phyloP scores from a whole-genome alignment of 2,113 vertebrate genomes.

The Cichladusa arquata region DNA sequence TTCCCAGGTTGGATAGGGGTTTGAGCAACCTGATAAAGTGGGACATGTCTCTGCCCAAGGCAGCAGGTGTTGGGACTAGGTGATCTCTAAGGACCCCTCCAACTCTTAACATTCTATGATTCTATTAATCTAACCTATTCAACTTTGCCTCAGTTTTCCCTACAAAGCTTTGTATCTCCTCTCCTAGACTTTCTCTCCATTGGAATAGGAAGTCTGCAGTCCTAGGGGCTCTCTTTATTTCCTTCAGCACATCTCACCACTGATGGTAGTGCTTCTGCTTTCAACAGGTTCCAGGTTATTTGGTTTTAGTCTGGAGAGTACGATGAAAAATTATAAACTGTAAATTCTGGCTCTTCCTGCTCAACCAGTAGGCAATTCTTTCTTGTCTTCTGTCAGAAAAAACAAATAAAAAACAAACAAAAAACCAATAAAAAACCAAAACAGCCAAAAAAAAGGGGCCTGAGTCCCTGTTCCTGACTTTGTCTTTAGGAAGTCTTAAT shows the following conservation, averaged over 20 bases:
- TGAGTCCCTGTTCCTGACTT: neutral
- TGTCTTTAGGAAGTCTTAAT: neutral
- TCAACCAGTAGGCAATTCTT: neutral
- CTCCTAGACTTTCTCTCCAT: neutral
- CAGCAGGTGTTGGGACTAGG: neutral
- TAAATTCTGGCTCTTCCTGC: neutral
- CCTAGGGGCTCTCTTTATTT: neutral
- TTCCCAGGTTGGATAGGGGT: neutral
- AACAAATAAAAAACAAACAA: neutral
- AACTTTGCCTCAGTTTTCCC: neutral
- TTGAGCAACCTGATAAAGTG: neutral
- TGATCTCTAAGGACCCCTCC: neutral
- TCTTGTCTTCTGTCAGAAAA: neutral
- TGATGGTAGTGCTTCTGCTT: neutral
- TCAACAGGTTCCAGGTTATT: neutral
- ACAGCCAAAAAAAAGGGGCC: neutral
- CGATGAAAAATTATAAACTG: rapidly evolving
- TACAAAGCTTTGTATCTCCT: neutral
- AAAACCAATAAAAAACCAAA: no score
- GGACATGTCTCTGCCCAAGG: neutral
- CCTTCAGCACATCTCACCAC: rapidly evolving
- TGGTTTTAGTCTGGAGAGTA: neutral
- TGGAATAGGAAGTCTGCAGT: neutral
- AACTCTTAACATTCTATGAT: neutral
- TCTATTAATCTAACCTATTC: neutral